Base-by-base conservation (phyloP, 2,797 vertebrate genomes). In the Tokudaia tokunoshimensis region DNA sequence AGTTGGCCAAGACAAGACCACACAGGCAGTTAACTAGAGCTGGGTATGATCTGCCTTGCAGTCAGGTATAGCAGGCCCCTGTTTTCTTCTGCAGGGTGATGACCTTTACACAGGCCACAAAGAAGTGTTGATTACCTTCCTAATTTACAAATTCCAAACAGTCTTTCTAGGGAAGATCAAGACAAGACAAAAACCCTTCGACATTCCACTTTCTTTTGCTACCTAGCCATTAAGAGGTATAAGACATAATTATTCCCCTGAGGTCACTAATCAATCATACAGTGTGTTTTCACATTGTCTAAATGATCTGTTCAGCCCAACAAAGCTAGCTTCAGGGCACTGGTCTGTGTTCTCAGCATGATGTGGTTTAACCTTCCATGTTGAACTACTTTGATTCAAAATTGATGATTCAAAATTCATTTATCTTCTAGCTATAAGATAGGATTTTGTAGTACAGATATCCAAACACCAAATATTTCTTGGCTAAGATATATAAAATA, bases 171-270 rank as follows among this genome's bases (percentile, higher is more conserved):
- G 47, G 94, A 96, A 82, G 93, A 94, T 59, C 61, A 67, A 85
- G 5, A 84, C 59, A 34, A n/a, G n/a, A 74, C n/a, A 74, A 74
- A 97, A 61, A 80, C 55, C 34, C 90, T 94, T 91, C 17, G 63
- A 72, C 52, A 37, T 80, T 92, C 74, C 24, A 75, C 84, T 92
- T 29, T 93, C n/a, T 41, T 92, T 61, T 96, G 81, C 92, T 44
- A n/a, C 6, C 75, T 92, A 95, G 82, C 76, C 81, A 63, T 85
- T 94, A 95, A 96, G 97, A 97, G 24, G 34, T 65, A 88, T 10
- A 83, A 83, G n/a, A 89, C 75, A 88, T 26, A 91, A 95, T 95
- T 94, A 92, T 50, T 95, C 81, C 55, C 34, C 84, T 67, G 29
- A 87, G n/a, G 52, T 52, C 26, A 8, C 63, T 75, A 78, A 59